Conservation (phyloP, 2,113 vertebrate genomes). For the Elachura formosa region DNA sequence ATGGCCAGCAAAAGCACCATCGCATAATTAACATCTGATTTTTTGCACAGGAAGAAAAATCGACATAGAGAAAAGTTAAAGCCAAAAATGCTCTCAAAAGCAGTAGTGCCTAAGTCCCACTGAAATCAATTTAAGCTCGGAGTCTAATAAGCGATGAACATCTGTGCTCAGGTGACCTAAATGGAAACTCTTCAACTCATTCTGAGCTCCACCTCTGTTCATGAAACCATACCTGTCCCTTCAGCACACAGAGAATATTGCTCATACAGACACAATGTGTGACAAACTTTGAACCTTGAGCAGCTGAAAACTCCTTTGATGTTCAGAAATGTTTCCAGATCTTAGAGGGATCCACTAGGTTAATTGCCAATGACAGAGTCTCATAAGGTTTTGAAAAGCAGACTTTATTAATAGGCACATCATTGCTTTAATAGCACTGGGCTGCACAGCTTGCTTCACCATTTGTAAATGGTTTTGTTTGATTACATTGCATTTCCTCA, state of each 20-base stretch:
- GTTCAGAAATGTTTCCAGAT: not conserved
- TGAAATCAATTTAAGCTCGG: not conserved
- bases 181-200: not conserved
- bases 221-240: not conserved
- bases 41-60: not conserved
- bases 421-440: constrained; percentile 51
- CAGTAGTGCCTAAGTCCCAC: not conserved
- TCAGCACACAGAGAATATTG: not conserved
- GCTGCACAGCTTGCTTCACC: constrained; percentile 43
- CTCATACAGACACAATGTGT: not conserved
- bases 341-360: not conserved
- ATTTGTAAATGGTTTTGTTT: constrained; percentile 52
- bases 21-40: not conserved
- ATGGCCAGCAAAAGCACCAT: not conserved
- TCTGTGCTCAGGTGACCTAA: not conserved
- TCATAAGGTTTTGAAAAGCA: constrained; percentile 47
- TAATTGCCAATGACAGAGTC: not conserved
- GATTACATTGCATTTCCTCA: constrained; percentile 51
- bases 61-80: not conserved
- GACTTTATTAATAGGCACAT: constrained; percentile 53
- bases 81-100: not conserved
- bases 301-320: not conserved
- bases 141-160: not conserved
- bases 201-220: not conserved
- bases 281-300: not conserved